These are phyloP conservation scores for Lycocerus yunnanus DNA, from an alignment of 2,888 invertebrate species.

Conservation along the genomic window DNA sequence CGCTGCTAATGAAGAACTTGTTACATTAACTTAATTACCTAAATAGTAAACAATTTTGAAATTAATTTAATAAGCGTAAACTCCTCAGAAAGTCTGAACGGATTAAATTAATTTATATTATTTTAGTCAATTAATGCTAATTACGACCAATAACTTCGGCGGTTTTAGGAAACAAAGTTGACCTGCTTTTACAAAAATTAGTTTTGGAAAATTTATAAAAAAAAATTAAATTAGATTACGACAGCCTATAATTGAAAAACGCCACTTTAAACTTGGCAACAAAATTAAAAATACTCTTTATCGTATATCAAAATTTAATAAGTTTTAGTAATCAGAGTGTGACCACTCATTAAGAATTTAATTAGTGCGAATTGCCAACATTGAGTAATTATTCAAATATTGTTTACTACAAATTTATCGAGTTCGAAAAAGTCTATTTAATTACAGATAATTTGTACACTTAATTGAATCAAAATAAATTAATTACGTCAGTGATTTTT, in stretches of 20 bases:
- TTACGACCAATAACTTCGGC: background rate
- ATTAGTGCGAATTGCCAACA: background rate
- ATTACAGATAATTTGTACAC: background rate
- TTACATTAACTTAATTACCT: background rate
- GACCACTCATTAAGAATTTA: conserved; percentile 1
- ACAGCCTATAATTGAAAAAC: background rate
- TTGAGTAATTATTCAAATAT: conserved; percentile 3
- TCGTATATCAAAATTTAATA: background rate
- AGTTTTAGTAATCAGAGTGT: background rate
- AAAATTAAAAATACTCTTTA: background rate
- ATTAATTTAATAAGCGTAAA: background rate
- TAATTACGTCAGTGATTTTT: background rate
- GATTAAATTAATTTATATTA: background rate
- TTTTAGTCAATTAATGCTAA: background rate
- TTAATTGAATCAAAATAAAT: background rate
- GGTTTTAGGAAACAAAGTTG: background rate
- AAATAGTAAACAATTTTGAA: background rate
- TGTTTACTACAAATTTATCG: conserved; percentile 2
- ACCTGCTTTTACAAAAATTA: background rate
- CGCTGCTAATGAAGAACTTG: background rate
- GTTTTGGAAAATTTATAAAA: background rate
- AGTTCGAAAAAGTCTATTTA: background rate
- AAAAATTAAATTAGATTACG: background rate
- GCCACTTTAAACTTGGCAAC: background rate
- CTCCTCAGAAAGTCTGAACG: background rate